Base-by-base conservation (phyloP, 2,797 vertebrate species). In the Protonibea diacanthus region DNA sequence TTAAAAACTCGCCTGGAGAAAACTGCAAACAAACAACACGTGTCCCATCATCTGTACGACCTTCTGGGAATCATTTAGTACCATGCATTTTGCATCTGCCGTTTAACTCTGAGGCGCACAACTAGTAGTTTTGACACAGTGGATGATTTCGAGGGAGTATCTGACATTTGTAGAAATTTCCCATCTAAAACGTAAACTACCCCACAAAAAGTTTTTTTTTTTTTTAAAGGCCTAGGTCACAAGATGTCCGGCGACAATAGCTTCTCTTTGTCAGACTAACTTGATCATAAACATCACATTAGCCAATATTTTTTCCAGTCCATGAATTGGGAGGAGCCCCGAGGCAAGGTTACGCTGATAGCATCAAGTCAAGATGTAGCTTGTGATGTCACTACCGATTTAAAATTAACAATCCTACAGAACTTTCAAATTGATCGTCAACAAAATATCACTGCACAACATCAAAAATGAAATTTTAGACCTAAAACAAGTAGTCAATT, bases 161-260 rank as follows among this genome's bases (percentile, higher is more conserved):
- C 18, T 74, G 42, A 57, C 25, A 63, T 71, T 69, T 65, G 10
- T 56, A 51, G 45, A 68, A 59, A 45, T 17, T 40, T 55, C 9
- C 55, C 8, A 47, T 21, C 14, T 13, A 17, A 48, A 70, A 78
- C 74, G 6, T 6, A 18, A 0, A 66, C 12, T 29, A 40, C 15
- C 5, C n/a, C 25, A 65, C 27, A 71, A 83, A 68, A 49, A 66
- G 47, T 49, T 81, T 10, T 29, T 48, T 25, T 25, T 25, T 25
- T 49, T 60, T 71, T 62, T 12, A 53, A 59, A 71, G 18, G 23
- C 44, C 17, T 14, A 6, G n/a, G 59, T 88, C 84, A 88, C 81
- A 86, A 79, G 72, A 84, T 21, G 0, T 58, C 9, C 52, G 47
- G 40, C 21, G 55, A 59, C 21, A 80, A 58, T 45, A 65, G 67